Percentiles rank a stretch among this genome's conserved stretches.
These are phyloP conservation scores for Montipora cactus DNA, from an alignment of 64 coral and sea anemone genomes.

Conservation along the genomic window DNA sequence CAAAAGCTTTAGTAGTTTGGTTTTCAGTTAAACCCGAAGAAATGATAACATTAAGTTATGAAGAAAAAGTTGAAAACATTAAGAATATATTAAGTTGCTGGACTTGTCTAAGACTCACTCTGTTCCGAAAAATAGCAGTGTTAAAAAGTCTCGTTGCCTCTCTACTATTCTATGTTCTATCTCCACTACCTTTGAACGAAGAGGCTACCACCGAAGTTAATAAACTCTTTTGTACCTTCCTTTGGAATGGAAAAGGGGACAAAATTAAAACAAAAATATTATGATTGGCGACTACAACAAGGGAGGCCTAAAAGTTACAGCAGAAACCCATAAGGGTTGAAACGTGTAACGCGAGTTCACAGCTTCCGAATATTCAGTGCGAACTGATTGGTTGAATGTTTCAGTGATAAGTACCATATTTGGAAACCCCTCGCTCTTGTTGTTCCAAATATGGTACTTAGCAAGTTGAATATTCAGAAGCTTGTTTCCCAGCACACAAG, in stretches of 20 bases:
- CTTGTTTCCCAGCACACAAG: too few relatives aligned
- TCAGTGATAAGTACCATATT: too few relatives aligned
- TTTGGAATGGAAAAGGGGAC: constrained; percentile 32
- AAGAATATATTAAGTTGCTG: background rate
- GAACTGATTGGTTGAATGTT: too few relatives aligned
- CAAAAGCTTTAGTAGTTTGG: background rate
- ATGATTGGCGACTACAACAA: constrained; percentile 17
- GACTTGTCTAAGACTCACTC: background rate
- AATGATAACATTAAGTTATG: background rate
- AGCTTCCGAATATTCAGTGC: too few relatives aligned
- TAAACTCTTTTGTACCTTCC: background rate
- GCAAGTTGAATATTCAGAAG: too few relatives aligned
- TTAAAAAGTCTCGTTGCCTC: background rate
- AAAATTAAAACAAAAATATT: background rate
- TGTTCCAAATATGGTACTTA: too few relatives aligned
- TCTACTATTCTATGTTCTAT: background rate
- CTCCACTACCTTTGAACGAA: background rate
- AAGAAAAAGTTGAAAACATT: background rate
- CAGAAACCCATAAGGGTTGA: too few relatives aligned
- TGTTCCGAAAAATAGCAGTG: constrained; percentile 8
- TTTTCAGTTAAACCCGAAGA: background rate
- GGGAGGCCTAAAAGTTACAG: background rate
- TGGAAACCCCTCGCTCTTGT: too few relatives aligned
- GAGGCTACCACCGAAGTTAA: background rate
- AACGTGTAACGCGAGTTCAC: too few relatives aligned